These are phyloP conservation scores for Meteorus cinctellus DNA, from an alignment of 2,888 invertebrate genomes.

Conservation along the genomic window DNA sequence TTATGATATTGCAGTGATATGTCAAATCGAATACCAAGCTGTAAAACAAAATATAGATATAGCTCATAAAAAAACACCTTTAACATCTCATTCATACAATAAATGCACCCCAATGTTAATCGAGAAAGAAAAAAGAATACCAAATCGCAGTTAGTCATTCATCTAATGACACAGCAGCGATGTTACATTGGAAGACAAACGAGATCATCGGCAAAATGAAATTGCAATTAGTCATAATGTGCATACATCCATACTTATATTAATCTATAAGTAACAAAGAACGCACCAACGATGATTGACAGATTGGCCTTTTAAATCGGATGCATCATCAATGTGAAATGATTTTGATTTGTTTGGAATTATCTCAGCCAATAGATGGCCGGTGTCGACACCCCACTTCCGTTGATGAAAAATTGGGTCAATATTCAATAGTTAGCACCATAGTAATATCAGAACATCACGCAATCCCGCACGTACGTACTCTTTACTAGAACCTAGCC, in stretches of 20 bases:
- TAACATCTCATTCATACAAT: too few relatives aligned
- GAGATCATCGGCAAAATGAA: neutral
- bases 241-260: neutral
- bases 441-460: constrained; percentile 23
- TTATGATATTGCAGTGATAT: too few relatives aligned
- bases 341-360: constrained; percentile 51
- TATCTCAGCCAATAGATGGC: constrained; percentile 46
- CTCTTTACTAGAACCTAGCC: neutral
- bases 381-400: constrained; percentile 45
- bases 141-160: neutral
- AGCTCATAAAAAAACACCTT: too few relatives aligned
- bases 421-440: constrained; percentile 18
- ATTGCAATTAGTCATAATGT: constrained; percentile 3
- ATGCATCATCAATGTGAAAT: constrained; percentile 37
- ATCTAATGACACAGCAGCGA: neutral
- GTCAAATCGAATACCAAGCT: too few relatives aligned
- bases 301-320: constrained; percentile 40
- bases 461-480: constrained; percentile 46
- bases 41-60: too few relatives aligned
- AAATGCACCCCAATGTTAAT: neutral
- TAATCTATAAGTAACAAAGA: constrained; percentile 18
- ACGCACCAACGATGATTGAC: constrained; percentile 42
- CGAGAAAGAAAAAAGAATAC: neutral
- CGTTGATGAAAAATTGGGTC: constrained; percentile 53
- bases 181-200: neutral